Evolutionary conservation across 2,797 vertebrate species (phyloP), one percentile per base, ranked within the genome.

Genomic region (Sus cebifrons): DNA sequence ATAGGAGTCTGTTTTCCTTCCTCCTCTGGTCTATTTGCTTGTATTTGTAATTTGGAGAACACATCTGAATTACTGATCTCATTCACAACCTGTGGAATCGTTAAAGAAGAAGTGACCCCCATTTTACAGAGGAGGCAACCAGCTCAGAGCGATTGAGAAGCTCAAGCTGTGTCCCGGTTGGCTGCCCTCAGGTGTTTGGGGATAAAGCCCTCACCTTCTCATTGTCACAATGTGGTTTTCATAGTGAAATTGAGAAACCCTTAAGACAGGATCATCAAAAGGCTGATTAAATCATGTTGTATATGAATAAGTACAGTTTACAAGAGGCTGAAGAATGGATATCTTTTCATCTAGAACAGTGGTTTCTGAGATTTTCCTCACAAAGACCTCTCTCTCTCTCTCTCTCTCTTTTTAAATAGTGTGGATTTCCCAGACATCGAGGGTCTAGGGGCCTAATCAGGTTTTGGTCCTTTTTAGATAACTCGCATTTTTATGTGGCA

Each of bases 271-370:
- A 15, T 65, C 62, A 27, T 29, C 25, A 58, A 73, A 56, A 52
- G 16, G 16, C 49, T 58, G 44, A 29, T 13, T 56, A 56, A 25
- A 25, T 6, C 0, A 2, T 40, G 15, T 52, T 23, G 0, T 3
- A 0, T 23, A 12, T 0, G 2, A n/a, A 5, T 3, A 32, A 84
- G 6, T 29, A 60, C 13, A 21, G 23, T 56, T 7, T 40, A 54
- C 12, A 54, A 81, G 6, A n/a, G 73, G 21, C 7, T 1, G 2
- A 40, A 62, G 29, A 21, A 32, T 9, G 1, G 0, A 52, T 8
- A 44, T 68, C 20, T 68, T 89, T 91, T 36, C 40, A 32, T 49
- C 44, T 40, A 49, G 12, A 79, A n/a, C 10, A 25, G 29, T 13
- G 4, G 16, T 52, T 89, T 89, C 84, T 60, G 70, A 75, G 32